Conservation (phyloP, 2,797 vertebrate genomes). For the Chaetophractus vellerosus region DNA sequence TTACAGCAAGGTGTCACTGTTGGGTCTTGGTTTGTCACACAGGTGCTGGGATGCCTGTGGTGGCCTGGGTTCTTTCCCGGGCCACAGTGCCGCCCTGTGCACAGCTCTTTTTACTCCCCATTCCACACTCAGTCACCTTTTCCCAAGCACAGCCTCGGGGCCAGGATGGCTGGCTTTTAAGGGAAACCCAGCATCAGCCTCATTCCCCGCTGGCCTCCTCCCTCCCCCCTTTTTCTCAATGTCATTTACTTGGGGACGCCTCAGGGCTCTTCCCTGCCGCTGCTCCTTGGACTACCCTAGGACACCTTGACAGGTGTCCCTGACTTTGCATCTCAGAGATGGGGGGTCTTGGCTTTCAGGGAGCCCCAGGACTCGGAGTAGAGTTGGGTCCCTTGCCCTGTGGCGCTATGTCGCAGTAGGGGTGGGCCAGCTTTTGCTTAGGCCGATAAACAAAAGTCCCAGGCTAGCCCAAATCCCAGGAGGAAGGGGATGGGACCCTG, state of each 20-base stretch:
- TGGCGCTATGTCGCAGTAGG: neutral
- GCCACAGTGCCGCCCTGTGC: no score
- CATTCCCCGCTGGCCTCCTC: neutral
- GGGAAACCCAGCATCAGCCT: neutral
- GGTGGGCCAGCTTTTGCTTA: neutral
- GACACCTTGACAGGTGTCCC: neutral
- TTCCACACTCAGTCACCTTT: neutral
- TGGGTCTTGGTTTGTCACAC: neutral
- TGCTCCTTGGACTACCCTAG: neutral
- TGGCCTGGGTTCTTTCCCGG: neutral
- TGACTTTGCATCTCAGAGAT: neutral
- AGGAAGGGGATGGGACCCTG: neutral
- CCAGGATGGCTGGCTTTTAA: no score
- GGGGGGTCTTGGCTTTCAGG: neutral
- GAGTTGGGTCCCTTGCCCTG: no score
- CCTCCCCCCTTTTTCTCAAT: neutral
- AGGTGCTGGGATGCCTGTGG: neutral
- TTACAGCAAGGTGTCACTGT: slow-evolving; percentile 37
- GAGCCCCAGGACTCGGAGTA: no score
- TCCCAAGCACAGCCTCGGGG: neutral
- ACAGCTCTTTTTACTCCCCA: neutral
- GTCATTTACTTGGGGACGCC: neutral
- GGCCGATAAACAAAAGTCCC: neutral
- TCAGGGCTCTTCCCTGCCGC: neutral
- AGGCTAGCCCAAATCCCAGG: neutral